Conservation (phyloP, 2,888 invertebrate genomes). For the Acrobasis repandana region DNA sequence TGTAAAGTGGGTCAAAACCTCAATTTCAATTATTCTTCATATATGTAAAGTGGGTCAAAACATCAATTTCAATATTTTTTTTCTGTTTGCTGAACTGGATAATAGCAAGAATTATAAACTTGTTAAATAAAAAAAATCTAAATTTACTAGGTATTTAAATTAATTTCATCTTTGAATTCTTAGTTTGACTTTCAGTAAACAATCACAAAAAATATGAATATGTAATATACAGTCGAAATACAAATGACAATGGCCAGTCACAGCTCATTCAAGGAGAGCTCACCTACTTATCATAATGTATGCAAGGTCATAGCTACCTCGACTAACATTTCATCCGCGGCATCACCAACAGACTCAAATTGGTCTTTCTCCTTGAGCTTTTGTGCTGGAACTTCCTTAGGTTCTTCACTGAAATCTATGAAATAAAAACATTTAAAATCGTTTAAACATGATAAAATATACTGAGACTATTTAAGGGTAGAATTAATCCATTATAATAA, state of each 20-base stretch:
- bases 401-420: constrained; percentile 58
- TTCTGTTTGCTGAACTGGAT: no score
- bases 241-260: neutral
- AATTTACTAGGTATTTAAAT: no score
- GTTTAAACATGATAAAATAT: no score
- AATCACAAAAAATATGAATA: neutral
- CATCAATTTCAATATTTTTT: no score
- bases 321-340: constrained; percentile 84
- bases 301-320: constrained; percentile 68
- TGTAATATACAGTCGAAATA: neutral
- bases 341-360: constrained; percentile 59
- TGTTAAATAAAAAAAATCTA: no score
- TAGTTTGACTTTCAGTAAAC: neutral
- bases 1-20: no score
- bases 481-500: no score
- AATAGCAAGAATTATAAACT: no score
- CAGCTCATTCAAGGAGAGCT: neutral
- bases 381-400: constrained; percentile 43
- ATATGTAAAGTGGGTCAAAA: no score
- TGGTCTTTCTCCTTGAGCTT: constrained; percentile 56
- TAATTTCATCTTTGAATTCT: no score
- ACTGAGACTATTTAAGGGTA: no score
- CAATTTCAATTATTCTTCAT: no score
- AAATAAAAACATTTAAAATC: constrained; percentile 22
- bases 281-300: constrained; percentile 15